These are phyloP conservation scores for Mystacides longicornis DNA, from an alignment of 2,888 invertebrate genomes.

Conservation along the genomic window DNA sequence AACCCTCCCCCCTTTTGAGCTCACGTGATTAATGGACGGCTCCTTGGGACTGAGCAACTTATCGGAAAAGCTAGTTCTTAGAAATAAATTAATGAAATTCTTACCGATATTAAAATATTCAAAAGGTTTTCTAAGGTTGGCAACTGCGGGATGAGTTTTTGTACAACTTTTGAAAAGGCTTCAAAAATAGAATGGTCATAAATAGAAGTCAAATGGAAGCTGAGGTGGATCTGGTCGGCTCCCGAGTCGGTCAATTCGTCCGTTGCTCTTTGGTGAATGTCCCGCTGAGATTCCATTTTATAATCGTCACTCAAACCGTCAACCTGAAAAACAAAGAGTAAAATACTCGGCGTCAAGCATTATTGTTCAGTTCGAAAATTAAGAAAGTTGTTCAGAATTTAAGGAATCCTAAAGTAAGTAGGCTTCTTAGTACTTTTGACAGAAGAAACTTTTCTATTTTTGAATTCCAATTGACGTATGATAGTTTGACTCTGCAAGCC, in stretches of 20 bases:
- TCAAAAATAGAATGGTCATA: constrained; percentile 99
- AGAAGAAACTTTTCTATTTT: no score
- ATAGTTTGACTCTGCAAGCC: no score
- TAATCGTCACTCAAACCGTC: constrained; percentile 98
- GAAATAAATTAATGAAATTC: no score
- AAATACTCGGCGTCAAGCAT: no score
- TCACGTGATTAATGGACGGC: no score
- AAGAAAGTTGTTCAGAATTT: no score
- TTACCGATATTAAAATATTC: constrained; percentile 94
- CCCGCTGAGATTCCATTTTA: constrained; percentile 98
- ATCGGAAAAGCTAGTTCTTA: no score
- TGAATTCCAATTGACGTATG: no score
- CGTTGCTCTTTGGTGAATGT: constrained; percentile 94
- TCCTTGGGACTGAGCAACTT: no score
- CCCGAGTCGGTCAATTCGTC: constrained; percentile 90
- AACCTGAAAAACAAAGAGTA: constrained; percentile 47
- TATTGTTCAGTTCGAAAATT: no score
- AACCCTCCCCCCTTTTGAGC: no score
- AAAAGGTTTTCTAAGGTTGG: constrained; percentile 95
- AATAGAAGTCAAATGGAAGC: constrained; percentile 96
- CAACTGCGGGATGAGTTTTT: constrained; percentile 95
- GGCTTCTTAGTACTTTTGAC: neutral
- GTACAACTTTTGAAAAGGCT: constrained; percentile 99
- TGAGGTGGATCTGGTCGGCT: constrained; percentile 78
- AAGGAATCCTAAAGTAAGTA: no score